Percentiles rank a stretch among this genome's conserved stretches.
These are phyloP conservation scores for Triplophysa dalaica DNA, from an alignment of 2,113 vertebrate genomes.

Conservation along the genomic window DNA sequence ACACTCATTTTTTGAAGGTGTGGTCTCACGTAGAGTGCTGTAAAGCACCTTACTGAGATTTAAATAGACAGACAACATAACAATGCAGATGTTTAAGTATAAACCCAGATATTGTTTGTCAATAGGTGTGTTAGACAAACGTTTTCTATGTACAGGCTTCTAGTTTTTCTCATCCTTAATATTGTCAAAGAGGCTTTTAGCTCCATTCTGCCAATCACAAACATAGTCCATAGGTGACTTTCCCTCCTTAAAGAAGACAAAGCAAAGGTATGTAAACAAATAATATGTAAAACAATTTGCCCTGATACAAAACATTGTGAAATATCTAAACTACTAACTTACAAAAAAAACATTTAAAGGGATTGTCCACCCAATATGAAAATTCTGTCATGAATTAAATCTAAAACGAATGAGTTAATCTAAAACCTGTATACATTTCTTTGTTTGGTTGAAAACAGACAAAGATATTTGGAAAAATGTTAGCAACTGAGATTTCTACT, in stretches of 20 bases:
- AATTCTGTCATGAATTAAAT: too few species aligned
- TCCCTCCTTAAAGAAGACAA: constrained; percentile 64
- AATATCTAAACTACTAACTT: neutral
- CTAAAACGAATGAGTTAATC: too few species aligned
- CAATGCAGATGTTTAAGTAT: neutral
- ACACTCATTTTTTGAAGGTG: neutral
- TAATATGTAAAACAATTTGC: neutral
- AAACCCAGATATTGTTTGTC: neutral
- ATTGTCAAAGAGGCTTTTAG: constrained; percentile 71
- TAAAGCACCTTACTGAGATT: neutral
- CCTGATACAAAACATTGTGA: neutral
- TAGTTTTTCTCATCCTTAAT: constrained; percentile 48
- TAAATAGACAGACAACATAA: neutral
- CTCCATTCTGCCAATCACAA: constrained; percentile 73
- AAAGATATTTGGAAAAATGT: too few species aligned
- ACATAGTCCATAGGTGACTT: constrained; percentile 72
- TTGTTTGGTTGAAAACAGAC: too few species aligned
- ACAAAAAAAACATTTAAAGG: too few species aligned
- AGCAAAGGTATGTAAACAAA: neutral
- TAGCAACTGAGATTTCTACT: too few species aligned
- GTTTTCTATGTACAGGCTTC: neutral
- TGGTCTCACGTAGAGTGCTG: neutral
- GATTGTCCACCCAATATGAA: too few species aligned
- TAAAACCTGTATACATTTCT: too few species aligned
- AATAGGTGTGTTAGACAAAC: neutral